Evolutionary conservation across 2,888 invertebrate species (phyloP).

Genomic region (Cistogaster globosa): DNA sequence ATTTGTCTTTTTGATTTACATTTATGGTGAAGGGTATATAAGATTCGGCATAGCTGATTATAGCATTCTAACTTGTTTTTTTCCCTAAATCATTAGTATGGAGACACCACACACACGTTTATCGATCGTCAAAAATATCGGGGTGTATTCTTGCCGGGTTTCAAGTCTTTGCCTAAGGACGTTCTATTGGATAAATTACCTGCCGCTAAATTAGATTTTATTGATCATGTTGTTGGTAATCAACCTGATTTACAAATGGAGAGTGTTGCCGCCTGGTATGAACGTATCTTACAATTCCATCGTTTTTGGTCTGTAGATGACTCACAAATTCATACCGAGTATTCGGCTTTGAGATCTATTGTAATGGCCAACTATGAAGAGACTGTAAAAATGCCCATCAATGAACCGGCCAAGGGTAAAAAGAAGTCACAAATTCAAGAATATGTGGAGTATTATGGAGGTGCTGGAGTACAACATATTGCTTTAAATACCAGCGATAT

Average conservation of each 20-base stretch:
- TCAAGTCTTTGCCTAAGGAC: slow-evolving; percentile 85
- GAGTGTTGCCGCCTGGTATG: slow-evolving; percentile 93
- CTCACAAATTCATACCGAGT: slow-evolving; percentile 96
- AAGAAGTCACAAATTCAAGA: slow-evolving; percentile 99
- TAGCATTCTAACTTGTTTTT: too few relatives aligned
- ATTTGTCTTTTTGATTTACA: too few relatives aligned
- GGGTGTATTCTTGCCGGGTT: slow-evolving; percentile 95
- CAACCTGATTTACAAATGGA: slow-evolving; percentile 97
- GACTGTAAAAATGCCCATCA: slow-evolving; percentile 97
- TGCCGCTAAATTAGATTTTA: slow-evolving; percentile 90
- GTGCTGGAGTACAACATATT: slow-evolving; percentile 98
- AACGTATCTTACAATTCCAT: slow-evolving; percentile 86
- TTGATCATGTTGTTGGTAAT: slow-evolving; percentile 99
- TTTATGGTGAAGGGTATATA: too few relatives aligned
- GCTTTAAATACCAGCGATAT: slow-evolving; percentile 98
- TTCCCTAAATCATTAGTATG: slow-evolving; percentile 85
- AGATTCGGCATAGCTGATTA: too few relatives aligned
- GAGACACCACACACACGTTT: slow-evolving; percentile 98
- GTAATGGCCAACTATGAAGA: slow-evolving; percentile 99
- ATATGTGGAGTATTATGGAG: slow-evolving; percentile 99
- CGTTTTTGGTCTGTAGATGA: slow-evolving; percentile 99
- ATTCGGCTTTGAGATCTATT: slow-evolving; percentile 97
- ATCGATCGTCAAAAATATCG: slow-evolving; percentile 92
- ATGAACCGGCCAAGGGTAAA: slow-evolving; percentile 97
- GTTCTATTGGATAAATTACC: slow-evolving; percentile 87